Evolutionary conservation across 1,140 invertebrate species (phyloP).

Genomic region (Hydropsyche tenuis): DNA sequence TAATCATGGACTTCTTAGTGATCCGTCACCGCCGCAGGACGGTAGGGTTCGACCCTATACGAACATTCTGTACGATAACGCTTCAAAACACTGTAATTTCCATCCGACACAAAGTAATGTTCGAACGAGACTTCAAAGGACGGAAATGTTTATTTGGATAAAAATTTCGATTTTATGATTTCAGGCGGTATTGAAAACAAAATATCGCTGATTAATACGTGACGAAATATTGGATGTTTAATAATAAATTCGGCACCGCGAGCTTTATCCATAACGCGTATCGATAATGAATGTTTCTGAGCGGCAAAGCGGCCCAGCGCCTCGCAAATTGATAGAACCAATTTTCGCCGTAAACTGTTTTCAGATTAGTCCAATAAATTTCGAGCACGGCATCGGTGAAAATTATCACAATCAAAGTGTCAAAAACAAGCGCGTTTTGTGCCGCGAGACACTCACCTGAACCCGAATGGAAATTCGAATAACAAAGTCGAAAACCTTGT

Average conservation of each 20-base stretch:
- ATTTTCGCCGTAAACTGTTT: slow-evolving; percentile 21
- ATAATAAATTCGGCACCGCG: no score
- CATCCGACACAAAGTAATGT: no score
- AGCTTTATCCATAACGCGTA: slow-evolving; percentile 8
- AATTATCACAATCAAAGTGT: slow-evolving; percentile 40
- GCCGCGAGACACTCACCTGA: slow-evolving; percentile 13
- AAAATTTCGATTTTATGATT: no score
- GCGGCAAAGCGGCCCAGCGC: background rate
- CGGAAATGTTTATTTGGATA: no score
- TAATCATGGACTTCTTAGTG: slow-evolving; percentile 26
- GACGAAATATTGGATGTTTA: no score
- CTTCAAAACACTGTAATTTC: no score
- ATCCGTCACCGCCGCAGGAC: background rate
- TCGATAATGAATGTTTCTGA: slow-evolving; percentile 13
- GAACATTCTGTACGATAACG: no score
- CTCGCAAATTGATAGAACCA: slow-evolving; percentile 24
- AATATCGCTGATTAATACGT: no score
- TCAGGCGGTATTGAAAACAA: no score
- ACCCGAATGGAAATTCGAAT: slow-evolving; percentile 39
- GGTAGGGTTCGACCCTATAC: slow-evolving; percentile 7
- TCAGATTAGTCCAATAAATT: slow-evolving; percentile 26
- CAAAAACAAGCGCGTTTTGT: slow-evolving; percentile 41
- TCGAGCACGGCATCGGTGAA: slow-evolving; percentile 19
- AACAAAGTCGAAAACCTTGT: slow-evolving; percentile 47
- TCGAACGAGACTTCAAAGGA: no score